Evolutionary conservation across 1,140 invertebrate species (phyloP), one percentile per base, ranked within the genome.

Genomic region (Atta cephalotes): DNA sequence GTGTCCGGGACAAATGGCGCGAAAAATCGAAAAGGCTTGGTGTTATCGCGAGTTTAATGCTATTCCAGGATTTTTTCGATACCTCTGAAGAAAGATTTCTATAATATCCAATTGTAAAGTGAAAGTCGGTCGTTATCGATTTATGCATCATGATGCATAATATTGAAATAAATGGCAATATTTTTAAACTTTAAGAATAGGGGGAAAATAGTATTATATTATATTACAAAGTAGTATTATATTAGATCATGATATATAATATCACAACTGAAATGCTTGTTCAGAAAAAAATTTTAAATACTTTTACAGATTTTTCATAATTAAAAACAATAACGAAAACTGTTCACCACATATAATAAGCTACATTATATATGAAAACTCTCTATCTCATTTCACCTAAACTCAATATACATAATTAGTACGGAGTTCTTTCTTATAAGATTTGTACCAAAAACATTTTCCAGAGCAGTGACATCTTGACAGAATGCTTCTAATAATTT

Each of bases 1-100:
- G 65, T 66, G 78, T 77, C 31, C 58, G 56, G n/a, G 68, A 90
- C 62, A 89, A 90, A 90, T 90, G 88, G 60, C 79, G 88, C 79
- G 89, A 90, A 78, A 90, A 90, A 89, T 90, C 89, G 25, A 35
- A 49, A 62, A 25, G 14, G 18, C 28, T 51, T n/a, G 63, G 49
- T n/a, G 28, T 6, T 56, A 60, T 74, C 53, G 56, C 39, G n/a
- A 35, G 56, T 76, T 74, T 63, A 84, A 84, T 74, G 39, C 14
- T 70, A 25, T 25, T 60, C 9, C 21, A 28, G 28, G 28, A 63
- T 84, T 25, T 74, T 49, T 76, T 51, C 60, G 80, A 84, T 74
- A 56, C 21, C 16, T 31, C 18, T 12, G 49, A 28, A n/a, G 49
- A 49, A 31, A 58, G n/a, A 39, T 51, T 84, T 76, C 70, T 62